Base-by-base conservation (phyloP, 2,797 vertebrate species). In the Phrynocephalus forsythii region DNA sequence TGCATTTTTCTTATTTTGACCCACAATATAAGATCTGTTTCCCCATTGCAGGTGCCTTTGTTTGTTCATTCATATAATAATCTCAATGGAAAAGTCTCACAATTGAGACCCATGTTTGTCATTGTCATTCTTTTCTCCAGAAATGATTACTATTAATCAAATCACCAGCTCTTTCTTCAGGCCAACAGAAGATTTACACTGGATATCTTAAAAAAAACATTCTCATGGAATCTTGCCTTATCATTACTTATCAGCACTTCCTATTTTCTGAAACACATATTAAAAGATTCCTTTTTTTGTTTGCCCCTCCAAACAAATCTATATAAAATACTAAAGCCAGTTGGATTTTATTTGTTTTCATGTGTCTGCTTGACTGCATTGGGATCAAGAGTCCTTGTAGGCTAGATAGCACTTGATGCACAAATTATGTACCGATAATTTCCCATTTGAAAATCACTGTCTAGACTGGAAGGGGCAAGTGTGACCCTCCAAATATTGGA, bases 141-240 rank as follows among this genome's bases (percentile, higher is more conserved):
- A 38, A 68, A 87, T 71, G 75, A 93, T 5, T 44, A 86, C 33
- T 73, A 3, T 79, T 6, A 88, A 67, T 38, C 83, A 50, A 33
- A 2, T 30, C 63, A 86, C 66, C 85, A 90, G 77, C 83, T 86
- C 90, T 85, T 80, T 87, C 73, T 79, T 93, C 87, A 86, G 63
- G n/a, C 48, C 90, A 88, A 91, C 79, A 82, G 88, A 76, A 44
- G 85, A 90, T 71, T n/a, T 2, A 26, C 69, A 88, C 63, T 72
- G 38, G 38, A 44, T 44, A 3, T 44, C 38, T 87, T 85, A 1
- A 1, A 87, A 90, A 8, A 88, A 10, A 52, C 86, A 33, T 75
- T 86, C 81, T 73, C 20, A 44, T 3, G 0, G 67, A 92, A 82
- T 86, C 60, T 85, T 87, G 90, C 73, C 15, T 82, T 30, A 89